Evolutionary conservation across 2,113 vertebrate species (phyloP).

Genomic region (Pelvicachromis taeniatus): DNA sequence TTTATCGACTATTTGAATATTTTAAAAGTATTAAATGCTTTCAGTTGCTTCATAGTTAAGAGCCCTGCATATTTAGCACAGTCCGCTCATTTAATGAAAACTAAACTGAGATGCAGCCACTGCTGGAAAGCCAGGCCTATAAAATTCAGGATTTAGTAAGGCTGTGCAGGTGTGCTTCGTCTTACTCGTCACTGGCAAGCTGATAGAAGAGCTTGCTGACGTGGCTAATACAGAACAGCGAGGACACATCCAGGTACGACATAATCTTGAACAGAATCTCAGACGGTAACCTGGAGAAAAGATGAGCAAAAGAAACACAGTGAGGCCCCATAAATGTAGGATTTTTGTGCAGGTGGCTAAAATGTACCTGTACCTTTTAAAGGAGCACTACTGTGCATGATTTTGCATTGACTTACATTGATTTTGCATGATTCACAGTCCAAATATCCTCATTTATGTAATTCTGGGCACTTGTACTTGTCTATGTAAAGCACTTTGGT

Average conservation of each 20-base stretch:
- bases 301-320: background rate
- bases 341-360: background rate
- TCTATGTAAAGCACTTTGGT: no score
- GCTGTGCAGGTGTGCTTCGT: background rate
- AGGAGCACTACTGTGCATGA: background rate
- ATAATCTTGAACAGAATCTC: slow-evolving; percentile 44
- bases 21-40: background rate
- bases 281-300: slow-evolving; percentile 28
- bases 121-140: background rate
- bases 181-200: slow-evolving; percentile 42
- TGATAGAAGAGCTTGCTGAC: slow-evolving; percentile 39
- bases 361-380: background rate
- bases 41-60: background rate
- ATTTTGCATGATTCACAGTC: background rate
- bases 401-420: background rate
- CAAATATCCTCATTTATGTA: background rate
- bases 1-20: background rate
- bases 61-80: background rate
- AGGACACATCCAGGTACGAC: slow-evolving; percentile 30
- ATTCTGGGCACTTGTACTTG: background rate
- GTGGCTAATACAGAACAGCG: slow-evolving; percentile 24
- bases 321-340: background rate
- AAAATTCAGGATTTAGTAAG: background rate
- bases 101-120: background rate
- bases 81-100: background rate